Percentiles rank a stretch among this genome's conserved stretches.
phyloP scores from a whole-genome alignment of 2,113 vertebrate species.

The Oryzias celebensis region DNA sequence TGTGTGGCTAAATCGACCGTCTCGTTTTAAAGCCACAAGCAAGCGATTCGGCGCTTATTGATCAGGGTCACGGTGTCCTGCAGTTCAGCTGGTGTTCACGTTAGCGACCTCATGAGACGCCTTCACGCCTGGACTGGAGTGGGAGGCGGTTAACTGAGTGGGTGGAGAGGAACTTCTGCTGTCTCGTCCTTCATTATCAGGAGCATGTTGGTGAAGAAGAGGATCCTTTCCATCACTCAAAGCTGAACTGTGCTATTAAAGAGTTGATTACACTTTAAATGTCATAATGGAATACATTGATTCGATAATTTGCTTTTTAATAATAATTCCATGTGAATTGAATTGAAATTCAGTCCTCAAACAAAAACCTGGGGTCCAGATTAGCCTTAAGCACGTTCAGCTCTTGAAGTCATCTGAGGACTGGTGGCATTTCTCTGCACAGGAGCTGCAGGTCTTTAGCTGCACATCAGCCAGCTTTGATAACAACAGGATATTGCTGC shows the following conservation, averaged over 20 bases:
- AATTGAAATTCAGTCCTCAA: too few species aligned
- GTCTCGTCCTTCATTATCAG: too few species aligned
- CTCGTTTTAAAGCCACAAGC: constrained; percentile 10
- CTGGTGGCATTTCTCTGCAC: constrained; percentile 1
- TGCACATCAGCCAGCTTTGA: neutral
- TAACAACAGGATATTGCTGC: constrained; percentile 1
- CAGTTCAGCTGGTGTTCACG: constrained; percentile 24
- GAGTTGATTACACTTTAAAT: too few species aligned
- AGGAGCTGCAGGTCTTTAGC: neutral
- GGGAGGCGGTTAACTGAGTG: constrained; percentile 16
- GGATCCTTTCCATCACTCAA: too few species aligned
- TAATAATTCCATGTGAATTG: too few species aligned
- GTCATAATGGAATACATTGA: too few species aligned
- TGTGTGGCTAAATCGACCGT: constrained; percentile 18
- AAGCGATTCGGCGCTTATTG: constrained; percentile 27
- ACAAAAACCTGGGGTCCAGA: too few species aligned
- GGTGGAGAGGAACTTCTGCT: neutral
- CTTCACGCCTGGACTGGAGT: constrained; percentile 21
- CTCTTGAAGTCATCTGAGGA: neutral
- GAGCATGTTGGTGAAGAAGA: too few species aligned
- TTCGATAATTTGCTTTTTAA: too few species aligned
- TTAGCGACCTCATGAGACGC: constrained; percentile 29
- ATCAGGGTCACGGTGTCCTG: constrained; percentile 20
- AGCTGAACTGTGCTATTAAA: too few species aligned
- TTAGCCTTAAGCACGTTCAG: too few species aligned